Percentiles rank a stretch among this genome's conserved stretches.
These are phyloP conservation scores for Antheraea mylitta DNA, from an alignment of 1,140 invertebrate genomes.

Conservation along the genomic window DNA sequence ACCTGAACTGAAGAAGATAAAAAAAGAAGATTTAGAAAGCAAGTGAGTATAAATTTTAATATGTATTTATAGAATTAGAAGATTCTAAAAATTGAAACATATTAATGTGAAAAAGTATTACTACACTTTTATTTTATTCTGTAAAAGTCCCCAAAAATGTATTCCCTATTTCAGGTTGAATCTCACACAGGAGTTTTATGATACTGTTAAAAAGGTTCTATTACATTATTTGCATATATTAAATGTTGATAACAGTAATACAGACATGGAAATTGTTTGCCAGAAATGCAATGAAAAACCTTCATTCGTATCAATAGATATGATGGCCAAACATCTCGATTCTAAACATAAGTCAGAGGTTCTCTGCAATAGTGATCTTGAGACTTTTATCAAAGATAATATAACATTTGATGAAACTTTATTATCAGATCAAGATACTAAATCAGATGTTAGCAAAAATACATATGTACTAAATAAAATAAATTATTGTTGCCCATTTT, in stretches of 20 bases:
- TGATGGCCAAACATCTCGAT: conserved; percentile 42
- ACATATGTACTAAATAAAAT: conserved; percentile 7
- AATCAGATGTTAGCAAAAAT: not conserved
- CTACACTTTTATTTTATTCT: not conserved
- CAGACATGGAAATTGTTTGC: conserved; percentile 50
- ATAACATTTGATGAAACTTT: conserved; percentile 55
- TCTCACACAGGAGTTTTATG: conserved; percentile 19
- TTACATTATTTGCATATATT: conserved; percentile 36
- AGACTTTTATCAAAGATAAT: conserved; percentile 47
- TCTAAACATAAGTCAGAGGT: conserved; percentile 28
- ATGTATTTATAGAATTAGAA: not conserved
- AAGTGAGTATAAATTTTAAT: not conserved
- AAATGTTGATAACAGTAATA: conserved; percentile 32
- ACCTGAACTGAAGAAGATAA: conserved; percentile 4
- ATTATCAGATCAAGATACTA: conserved; percentile 17
- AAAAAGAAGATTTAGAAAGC: not conserved
- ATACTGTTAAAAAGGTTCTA: conserved; percentile 40
- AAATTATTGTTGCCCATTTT: conserved; percentile 51
- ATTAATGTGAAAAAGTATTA: not conserved
- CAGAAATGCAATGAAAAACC: conserved; percentile 41
- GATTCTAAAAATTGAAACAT: too few species aligned
- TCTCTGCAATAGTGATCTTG: conserved; percentile 13
- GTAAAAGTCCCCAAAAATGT: conserved; percentile 8
- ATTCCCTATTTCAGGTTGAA: conserved; percentile 36
- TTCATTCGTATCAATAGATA: conserved; percentile 20